Conservation (phyloP, 2,113 vertebrate genomes). For the Synodontis membranacea region DNA sequence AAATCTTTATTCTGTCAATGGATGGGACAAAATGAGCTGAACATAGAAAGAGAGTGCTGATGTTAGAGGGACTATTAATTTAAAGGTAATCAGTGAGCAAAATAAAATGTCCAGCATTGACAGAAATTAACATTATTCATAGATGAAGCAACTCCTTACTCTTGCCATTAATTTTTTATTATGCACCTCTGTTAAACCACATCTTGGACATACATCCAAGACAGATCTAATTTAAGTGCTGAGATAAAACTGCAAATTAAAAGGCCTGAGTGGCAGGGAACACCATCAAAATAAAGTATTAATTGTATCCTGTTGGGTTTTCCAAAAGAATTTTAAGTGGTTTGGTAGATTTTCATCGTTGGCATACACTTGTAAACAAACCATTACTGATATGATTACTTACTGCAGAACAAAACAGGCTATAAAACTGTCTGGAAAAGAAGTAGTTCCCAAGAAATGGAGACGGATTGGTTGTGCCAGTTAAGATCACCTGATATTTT, state of each 20-base stretch:
- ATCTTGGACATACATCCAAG: not conserved
- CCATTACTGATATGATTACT: constrained; percentile 29
- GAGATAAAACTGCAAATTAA: not conserved
- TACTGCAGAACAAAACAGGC: not conserved
- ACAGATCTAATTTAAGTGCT: not conserved
- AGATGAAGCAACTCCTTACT: not conserved
- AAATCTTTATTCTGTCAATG: constrained; percentile 55
- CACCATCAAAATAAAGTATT: constrained; percentile 5
- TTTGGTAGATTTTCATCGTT: constrained; percentile 25
- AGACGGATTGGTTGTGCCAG: not conserved
- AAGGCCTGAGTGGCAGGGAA: not conserved
- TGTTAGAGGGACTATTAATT: constrained; percentile 37
- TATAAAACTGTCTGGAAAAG: not conserved
- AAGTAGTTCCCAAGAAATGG: constrained; percentile 2
- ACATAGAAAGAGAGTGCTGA: constrained; percentile 25
- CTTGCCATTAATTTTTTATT: constrained; percentile 9
- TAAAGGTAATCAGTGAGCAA: not conserved
- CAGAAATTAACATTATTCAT: constrained; percentile 1
- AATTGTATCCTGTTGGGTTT: constrained; percentile 2
- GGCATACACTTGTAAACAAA: constrained; percentile 17
- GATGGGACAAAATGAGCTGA: constrained; percentile 40
- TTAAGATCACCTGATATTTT: constrained; percentile 17
- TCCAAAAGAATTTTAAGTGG: constrained; percentile 19
- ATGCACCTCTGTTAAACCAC: constrained; percentile 2
- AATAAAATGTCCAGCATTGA: constrained; percentile 29